Percentiles rank a stretch among this genome's conserved stretches.
phyloP scores from a whole-genome alignment of 2,888 invertebrate genomes.

The Agriopis aurantiaria region DNA sequence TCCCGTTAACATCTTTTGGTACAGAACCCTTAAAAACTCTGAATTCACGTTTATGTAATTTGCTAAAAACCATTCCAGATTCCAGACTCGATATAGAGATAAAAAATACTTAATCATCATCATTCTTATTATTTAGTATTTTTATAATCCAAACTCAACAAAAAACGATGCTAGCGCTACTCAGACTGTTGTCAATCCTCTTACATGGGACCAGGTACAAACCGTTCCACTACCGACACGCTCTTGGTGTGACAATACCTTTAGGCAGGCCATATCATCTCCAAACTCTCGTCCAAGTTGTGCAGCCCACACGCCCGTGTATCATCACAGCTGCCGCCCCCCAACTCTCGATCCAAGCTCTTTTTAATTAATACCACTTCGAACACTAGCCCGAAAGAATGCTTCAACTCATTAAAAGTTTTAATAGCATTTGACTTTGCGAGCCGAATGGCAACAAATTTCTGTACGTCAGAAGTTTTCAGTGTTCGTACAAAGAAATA shows the following conservation, averaged over 20 bases:
- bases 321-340: conserved; percentile 58
- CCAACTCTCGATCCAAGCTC: conserved; percentile 73
- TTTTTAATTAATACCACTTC: conserved; percentile 86
- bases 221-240: not conserved
- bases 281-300: conserved; percentile 36
- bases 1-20: no score
- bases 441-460: conserved; percentile 74
- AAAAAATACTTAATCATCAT: no score
- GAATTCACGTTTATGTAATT: no score
- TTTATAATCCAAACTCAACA: no score
- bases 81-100: no score
- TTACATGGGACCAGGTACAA: no score
- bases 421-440: conserved; percentile 84
- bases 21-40: no score
- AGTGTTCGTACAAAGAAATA: conserved; percentile 62
- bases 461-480: conserved; percentile 71
- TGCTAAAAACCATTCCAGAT: no score
- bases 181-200: no score
- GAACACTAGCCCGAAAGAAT: conserved; percentile 82
- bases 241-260: not conserved
- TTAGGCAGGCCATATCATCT: conserved; percentile 1
- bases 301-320: conserved; percentile 49
- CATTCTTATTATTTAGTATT: no score
- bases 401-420: conserved; percentile 85
- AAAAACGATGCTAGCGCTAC: no score